Conservation (phyloP, 2,797 vertebrate genomes). For the Acridotheres tristis region DNA sequence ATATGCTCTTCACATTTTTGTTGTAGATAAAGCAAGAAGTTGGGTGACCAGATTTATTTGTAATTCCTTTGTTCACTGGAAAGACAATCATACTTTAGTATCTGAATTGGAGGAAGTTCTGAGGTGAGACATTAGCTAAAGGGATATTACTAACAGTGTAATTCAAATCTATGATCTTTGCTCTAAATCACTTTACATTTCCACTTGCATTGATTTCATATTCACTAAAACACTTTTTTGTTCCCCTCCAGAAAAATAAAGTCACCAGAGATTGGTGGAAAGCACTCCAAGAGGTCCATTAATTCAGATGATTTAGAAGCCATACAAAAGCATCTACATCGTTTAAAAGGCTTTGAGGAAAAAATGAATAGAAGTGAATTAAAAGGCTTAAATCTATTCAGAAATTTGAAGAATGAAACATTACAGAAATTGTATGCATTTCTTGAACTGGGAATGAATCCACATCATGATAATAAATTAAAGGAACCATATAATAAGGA, state of each 20-base stretch:
- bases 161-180: conserved; percentile 26
- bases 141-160: conserved; percentile 1
- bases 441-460: conserved; percentile 57
- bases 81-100: not conserved
- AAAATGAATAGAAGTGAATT: conserved; percentile 65
- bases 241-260: conserved; percentile 60
- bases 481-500: conserved; percentile 57
- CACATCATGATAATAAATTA: conserved; percentile 50
- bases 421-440: conserved; percentile 57
- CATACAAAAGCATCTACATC: conserved; percentile 41
- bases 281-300: conserved; percentile 51
- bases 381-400: conserved; percentile 59
- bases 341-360: conserved; percentile 52
- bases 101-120: conserved; percentile 47
- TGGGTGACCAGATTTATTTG: conserved; percentile 36
- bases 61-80: conserved; percentile 20
- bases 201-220: conserved; percentile 51
- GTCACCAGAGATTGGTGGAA: conserved; percentile 41
- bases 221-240: conserved; percentile 57
- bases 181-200: conserved; percentile 49
- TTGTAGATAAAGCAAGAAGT: conserved; percentile 40
- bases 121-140: conserved; percentile 54
- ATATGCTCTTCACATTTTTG: not conserved
- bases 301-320: conserved; percentile 56
- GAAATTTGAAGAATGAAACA: conserved; percentile 60